Conservation (phyloP, 2,888 invertebrate species). For the Capitulum mitella region DNA sequence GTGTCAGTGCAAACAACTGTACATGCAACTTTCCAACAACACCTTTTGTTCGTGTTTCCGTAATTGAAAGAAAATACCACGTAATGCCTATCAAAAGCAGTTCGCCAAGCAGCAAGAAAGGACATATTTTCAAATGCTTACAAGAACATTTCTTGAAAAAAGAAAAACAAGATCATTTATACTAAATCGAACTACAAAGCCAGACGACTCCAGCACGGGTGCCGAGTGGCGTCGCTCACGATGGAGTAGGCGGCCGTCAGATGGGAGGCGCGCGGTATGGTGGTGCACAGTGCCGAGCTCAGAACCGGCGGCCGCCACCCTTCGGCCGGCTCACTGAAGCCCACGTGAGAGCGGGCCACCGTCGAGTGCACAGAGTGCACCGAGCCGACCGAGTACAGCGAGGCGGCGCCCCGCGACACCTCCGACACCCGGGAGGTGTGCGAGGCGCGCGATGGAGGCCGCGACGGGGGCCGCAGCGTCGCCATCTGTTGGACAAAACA, state of each 20-base stretch:
- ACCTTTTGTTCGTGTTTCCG: no score
- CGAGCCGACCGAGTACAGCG: neutral
- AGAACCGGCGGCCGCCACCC: conserved; percentile 54
- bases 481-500: neutral
- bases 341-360: neutral
- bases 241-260: conserved; percentile 67
- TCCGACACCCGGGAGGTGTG: neutral
- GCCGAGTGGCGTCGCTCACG: conserved; percentile 31
- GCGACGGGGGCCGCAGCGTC: neutral
- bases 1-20: no score
- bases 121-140: no score
- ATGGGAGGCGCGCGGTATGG: conserved; percentile 75
- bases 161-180: no score
- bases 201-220: no score
- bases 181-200: no score
- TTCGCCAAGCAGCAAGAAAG: no score
- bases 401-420: neutral
- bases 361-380: conserved; percentile 6
- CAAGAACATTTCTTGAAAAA: no score
- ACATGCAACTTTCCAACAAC: no score
- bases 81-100: no score
- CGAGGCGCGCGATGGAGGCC: conserved; percentile 17
- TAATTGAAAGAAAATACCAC: no score
- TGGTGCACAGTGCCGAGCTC: conserved; percentile 68
- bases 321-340: neutral